These are phyloP conservation scores for Drosophila prostipennis DNA, from an alignment of 2,888 invertebrate species.

Conservation along the genomic window DNA sequence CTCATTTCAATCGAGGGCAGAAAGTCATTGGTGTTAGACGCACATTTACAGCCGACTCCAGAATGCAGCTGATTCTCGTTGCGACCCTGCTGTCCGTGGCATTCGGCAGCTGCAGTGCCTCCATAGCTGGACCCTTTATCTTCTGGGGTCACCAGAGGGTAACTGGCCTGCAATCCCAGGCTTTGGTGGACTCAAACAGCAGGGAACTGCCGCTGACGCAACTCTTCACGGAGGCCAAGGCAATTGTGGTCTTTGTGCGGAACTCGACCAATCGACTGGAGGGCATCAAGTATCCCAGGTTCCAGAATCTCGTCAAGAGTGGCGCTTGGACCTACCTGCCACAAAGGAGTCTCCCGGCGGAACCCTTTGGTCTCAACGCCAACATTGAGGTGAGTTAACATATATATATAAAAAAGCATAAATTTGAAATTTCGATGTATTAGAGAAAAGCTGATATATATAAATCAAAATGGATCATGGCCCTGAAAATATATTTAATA, in stretches of 20 bases:
- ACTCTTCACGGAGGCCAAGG: conserved; percentile 86
- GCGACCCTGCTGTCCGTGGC: conserved; percentile 65
- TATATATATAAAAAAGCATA: neutral
- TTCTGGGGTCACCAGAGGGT: conserved; percentile 86
- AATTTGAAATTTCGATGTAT: neutral
- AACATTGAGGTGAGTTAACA: conserved; percentile 85
- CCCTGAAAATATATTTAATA: too few relatives aligned
- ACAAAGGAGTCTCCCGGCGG: conserved; percentile 86
- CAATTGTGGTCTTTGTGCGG: conserved; percentile 87
- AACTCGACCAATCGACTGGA: conserved; percentile 86
- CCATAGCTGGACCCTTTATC: conserved; percentile 87
- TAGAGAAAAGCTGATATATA: too few relatives aligned
- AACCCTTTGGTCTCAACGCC: conserved; percentile 87
- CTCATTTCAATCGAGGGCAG: conserved; percentile 16
- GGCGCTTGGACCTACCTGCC: conserved; percentile 86
- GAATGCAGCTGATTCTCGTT: conserved; percentile 70
- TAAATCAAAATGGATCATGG: too few relatives aligned
- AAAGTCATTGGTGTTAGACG: conserved; percentile 23
- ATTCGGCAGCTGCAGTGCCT: conserved; percentile 79
- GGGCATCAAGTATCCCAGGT: conserved; percentile 85
- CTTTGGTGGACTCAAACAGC: conserved; percentile 84
- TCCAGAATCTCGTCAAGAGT: conserved; percentile 86
- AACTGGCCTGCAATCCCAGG: conserved; percentile 85
- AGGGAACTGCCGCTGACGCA: conserved; percentile 86
- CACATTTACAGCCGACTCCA: conserved; percentile 37